Conservation (phyloP, 35 echinoderm and acorn worm species). For the Acanthaster planci region DNA sequence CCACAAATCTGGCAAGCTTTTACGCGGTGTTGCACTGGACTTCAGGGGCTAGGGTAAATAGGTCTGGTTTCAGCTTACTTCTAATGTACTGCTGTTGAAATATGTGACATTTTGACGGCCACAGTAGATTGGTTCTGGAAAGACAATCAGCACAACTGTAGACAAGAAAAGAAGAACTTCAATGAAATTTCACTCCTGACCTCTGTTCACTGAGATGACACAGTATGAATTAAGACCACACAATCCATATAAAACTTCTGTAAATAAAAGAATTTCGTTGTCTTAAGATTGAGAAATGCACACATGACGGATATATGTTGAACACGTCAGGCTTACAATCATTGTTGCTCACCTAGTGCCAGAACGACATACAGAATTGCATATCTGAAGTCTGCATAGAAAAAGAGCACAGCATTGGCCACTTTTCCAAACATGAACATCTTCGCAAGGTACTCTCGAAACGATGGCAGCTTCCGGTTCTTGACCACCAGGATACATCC, state of each 20-base stretch:
- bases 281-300: no score
- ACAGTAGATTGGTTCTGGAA: constrained; percentile 82
- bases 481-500: constrained; percentile 79
- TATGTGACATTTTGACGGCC: constrained; percentile 85
- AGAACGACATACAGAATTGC: constrained; percentile 56
- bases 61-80: constrained; percentile 54
- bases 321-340: neutral
- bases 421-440: constrained; percentile 81
- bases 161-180: neutral
- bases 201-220: no score
- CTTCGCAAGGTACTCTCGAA: constrained; percentile 60
- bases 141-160: constrained; percentile 80
- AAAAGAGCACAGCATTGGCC: constrained; percentile 76
- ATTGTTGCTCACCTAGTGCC: constrained; percentile 63
- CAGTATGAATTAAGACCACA: no score
- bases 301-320: no score
- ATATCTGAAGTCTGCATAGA: constrained; percentile 65
- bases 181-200: neutral
- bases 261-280: no score
- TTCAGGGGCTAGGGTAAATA: no score
- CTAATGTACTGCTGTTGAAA: constrained; percentile 72
- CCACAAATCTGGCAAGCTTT: no score
- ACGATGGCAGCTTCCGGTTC: constrained; percentile 68
- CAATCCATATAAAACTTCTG: no score
- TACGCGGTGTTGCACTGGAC: no score